Evolutionary conservation across 2,113 vertebrate genomes (phyloP).

Genomic region (Rhizomys pruinosus): DNA sequence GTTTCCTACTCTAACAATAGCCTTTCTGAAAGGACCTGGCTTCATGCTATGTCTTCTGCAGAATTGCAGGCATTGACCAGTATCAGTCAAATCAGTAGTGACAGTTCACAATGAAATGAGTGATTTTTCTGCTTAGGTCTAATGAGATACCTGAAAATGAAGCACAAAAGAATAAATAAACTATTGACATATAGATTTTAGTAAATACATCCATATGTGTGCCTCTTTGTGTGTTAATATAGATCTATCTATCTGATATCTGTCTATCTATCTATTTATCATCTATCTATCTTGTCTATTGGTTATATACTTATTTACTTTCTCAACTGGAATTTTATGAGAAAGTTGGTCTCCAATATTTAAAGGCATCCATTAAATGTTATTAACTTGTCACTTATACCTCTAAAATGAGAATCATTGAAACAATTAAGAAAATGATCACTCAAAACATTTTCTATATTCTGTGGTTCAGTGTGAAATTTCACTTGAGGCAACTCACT

Average conservation of each 20-base stretch:
- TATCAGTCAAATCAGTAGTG: background rate
- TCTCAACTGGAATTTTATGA: background rate
- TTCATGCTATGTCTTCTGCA: background rate
- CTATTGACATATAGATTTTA: background rate
- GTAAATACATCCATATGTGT: background rate
- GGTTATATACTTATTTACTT: background rate
- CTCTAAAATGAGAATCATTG: background rate
- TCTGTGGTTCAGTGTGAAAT: background rate
- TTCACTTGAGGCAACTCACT: background rate
- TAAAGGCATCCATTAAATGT: background rate
- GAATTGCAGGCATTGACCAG: background rate
- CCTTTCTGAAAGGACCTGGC: background rate
- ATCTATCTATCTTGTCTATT: no score
- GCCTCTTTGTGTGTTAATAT: background rate
- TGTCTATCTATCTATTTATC: no score
- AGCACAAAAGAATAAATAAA: background rate
- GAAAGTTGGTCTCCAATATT: background rate
- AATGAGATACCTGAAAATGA: background rate
- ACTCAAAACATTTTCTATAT: background rate
- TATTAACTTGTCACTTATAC: background rate
- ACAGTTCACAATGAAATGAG: background rate
- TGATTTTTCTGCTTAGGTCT: background rate
- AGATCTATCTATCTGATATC: no score
- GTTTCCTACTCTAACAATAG: background rate
- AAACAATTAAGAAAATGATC: conserved; percentile 1